A percentile compares a stretch with the other conserved stretches of the same genome.
Evolutionary conservation across 2,797 vertebrate genomes (phyloP).

Genomic region (Phrynocephalus guinanensis): DNA sequence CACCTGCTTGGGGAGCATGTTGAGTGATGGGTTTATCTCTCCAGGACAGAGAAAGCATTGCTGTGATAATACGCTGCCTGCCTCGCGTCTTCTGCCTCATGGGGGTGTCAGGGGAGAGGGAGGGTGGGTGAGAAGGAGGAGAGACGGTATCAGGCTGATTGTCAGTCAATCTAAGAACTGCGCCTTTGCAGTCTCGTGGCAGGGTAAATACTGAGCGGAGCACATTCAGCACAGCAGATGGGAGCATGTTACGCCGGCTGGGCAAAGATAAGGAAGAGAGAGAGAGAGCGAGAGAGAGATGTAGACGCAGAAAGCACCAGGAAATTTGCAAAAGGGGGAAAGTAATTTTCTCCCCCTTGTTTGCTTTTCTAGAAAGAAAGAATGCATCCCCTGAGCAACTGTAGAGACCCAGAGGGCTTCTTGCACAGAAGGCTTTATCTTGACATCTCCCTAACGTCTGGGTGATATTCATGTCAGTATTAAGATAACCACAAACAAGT

Average conservation of each 20-base stretch:
- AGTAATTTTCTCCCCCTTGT: neutral
- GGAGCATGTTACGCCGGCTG: neutral
- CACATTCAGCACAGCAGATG: constrained; percentile 12
- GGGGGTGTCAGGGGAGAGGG: neutral
- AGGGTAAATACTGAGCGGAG: neutral
- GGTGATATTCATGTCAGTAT: too few relatives aligned
- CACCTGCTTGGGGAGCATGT: constrained; percentile 7
- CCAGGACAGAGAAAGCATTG: constrained; percentile 35
- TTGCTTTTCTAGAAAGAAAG: neutral
- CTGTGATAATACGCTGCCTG: constrained; percentile 36
- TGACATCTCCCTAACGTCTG: too few relatives aligned
- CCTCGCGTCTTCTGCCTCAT: neutral
- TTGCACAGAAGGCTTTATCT: too few relatives aligned
- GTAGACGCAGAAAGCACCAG: neutral
- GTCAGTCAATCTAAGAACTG: constrained; percentile 53
- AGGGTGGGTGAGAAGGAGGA: neutral
- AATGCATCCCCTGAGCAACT: too few relatives aligned
- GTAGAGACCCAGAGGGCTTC: too few relatives aligned
- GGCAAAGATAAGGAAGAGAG: neutral
- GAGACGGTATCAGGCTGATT: constrained; percentile 33
- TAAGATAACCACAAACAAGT: too few relatives aligned
- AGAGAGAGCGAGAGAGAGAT: neutral
- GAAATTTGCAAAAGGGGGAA: neutral
- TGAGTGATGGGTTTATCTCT: constrained; percentile 57
- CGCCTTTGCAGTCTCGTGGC: neutral